Conservation (phyloP, 2,888 invertebrate genomes). For the Trissolcus brochymenae region DNA sequence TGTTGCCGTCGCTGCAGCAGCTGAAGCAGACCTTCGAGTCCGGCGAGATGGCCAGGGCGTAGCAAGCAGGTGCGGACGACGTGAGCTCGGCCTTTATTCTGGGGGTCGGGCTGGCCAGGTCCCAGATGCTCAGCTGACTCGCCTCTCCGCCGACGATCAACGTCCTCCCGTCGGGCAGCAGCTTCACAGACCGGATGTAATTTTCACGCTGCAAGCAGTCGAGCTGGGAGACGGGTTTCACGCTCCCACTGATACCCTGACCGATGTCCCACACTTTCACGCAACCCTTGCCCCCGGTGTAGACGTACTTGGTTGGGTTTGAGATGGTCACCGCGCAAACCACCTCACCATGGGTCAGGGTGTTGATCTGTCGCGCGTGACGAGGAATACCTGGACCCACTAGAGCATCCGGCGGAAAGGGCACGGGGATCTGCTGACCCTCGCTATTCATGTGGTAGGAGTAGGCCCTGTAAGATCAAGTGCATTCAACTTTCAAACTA, state of each 20-base stretch:
- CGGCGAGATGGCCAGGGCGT: conserved; percentile 97
- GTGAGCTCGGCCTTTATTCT: conserved; percentile 93
- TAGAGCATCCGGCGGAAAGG: conserved; percentile 95
- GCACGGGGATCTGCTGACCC: conserved; percentile 92
- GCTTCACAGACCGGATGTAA: conserved; percentile 96
- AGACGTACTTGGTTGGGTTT: conserved; percentile 90
- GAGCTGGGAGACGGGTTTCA: conserved; percentile 85
- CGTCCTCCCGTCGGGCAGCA: conserved; percentile 94
- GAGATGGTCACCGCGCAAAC: conserved; percentile 98
- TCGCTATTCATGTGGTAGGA: conserved; percentile 95
- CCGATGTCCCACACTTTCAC: conserved; percentile 91
- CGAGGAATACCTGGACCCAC: conserved; percentile 95
- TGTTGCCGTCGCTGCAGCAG: conserved; percentile 98
- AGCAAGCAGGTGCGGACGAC: conserved; percentile 96
- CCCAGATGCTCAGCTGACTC: conserved; percentile 96
- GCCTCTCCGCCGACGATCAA: conserved; percentile 98
- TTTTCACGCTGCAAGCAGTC: conserved; percentile 97
- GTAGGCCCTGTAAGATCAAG: conserved; percentile 83
- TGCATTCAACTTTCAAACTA: too few species aligned
- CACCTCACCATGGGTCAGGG: conserved; percentile 95
- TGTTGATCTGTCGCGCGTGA: conserved; percentile 92
- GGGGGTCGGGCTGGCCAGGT: conserved; percentile 93
- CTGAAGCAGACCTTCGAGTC: conserved; percentile 99
- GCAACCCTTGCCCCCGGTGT: conserved; percentile 97
- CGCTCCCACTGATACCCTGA: conserved; percentile 84